These are phyloP conservation scores for Machaerirhynchus nigripectus DNA, from an alignment of 2,113 vertebrate species.

Conservation along the genomic window DNA sequence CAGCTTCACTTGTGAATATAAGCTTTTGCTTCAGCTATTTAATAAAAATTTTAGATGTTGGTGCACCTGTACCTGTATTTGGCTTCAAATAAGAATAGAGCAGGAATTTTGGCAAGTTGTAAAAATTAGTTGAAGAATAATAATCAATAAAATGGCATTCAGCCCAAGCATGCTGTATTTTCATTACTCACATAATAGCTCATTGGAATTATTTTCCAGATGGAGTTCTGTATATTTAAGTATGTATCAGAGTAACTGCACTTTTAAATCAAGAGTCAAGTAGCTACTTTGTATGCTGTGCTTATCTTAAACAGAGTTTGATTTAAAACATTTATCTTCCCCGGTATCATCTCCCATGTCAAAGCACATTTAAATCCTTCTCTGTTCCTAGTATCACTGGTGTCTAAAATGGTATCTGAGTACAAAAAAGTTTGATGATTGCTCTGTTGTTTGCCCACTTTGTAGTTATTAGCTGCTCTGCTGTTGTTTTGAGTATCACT, in stretches of 20 bases:
- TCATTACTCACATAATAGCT: neutral
- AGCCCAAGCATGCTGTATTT: neutral
- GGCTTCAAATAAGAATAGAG: neutral
- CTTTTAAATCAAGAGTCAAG: constrained; percentile 48
- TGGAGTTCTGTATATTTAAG: neutral
- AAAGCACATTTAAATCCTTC: constrained; percentile 37
- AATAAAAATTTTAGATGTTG: neutral
- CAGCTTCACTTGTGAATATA: neutral
- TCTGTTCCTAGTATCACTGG: neutral
- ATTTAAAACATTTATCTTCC: constrained; percentile 62
- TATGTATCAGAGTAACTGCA: neutral
- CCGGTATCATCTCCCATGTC: constrained; percentile 14
- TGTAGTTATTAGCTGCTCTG: neutral
- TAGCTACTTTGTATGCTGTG: constrained; percentile 35
- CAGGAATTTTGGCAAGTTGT: neutral
- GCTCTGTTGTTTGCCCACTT: neutral
- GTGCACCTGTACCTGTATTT: neutral
- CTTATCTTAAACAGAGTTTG: constrained; percentile 55
- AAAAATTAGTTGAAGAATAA: neutral
- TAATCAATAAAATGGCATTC: neutral
- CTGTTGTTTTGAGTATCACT: neutral
- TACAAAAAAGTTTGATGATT: neutral
- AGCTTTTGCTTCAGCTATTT: neutral
- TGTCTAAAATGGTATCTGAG: neutral
- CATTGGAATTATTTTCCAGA: constrained; percentile 15